These are phyloP conservation scores for Pelobates fuscus DNA, from an alignment of 2,113 vertebrate genomes.

Conservation along the genomic window DNA sequence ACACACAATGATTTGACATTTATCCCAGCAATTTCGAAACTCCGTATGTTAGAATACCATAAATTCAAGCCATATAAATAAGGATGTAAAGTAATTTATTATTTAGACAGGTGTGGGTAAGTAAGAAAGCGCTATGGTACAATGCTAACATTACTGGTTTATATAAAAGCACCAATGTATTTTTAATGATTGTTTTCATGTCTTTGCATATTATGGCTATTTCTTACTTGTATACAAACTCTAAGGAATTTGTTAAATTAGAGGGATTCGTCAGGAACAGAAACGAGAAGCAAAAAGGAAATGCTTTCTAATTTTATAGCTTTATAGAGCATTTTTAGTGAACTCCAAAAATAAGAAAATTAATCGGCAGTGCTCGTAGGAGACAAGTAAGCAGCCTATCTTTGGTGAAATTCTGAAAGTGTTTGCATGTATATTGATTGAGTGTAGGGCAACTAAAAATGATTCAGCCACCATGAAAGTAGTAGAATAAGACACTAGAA, in stretches of 20 bases:
- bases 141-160: background rate
- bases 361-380: too few relatives aligned
- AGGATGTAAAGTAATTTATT: background rate
- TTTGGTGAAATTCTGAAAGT: too few relatives aligned
- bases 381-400: too few relatives aligned
- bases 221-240: background rate
- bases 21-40: constrained; percentile 24
- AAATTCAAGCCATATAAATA: constrained; percentile 9
- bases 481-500: too few relatives aligned
- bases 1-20: constrained; percentile 31
- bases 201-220: background rate
- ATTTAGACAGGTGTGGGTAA: background rate
- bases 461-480: too few relatives aligned
- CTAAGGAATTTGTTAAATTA: background rate
- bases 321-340: too few relatives aligned
- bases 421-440: too few relatives aligned
- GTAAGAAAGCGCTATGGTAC: background rate
- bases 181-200: constrained; percentile 1
- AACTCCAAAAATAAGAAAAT: too few relatives aligned
- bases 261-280: background rate
- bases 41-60: constrained; percentile 2
- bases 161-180: background rate
- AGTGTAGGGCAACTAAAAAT: too few relatives aligned
- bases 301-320: background rate
- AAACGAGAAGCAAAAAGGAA: background rate